Base-by-base conservation (phyloP, 2,797 vertebrate genomes). In the Sebastes minor region DNA sequence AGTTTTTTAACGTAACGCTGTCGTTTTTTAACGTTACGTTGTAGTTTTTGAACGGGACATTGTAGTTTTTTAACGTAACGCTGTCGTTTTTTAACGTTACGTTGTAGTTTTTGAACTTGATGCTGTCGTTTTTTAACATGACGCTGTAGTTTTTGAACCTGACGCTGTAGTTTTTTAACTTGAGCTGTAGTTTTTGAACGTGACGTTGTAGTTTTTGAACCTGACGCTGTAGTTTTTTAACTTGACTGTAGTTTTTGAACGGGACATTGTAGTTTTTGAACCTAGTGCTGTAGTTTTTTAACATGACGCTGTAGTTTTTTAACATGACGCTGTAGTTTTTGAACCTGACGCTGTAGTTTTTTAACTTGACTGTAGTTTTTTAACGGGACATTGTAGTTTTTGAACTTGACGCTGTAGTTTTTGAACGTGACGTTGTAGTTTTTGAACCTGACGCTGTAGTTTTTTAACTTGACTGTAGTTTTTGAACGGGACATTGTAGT, bases 91-190 rank as follows among this genome's bases (percentile, higher is more conserved):
- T 52, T 1, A n/a, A 4, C 3, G 0, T n/a, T 0, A 8, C 1
- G 4, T 0, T 53, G 20, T 53, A 1, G 49, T 53, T 22, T 53
- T n/a, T 52, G 0, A 53, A 53, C 8, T 0, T 53, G n/a, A 13
- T 2, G 0, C 52, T 53, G 18, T 22, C 2, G n/a, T 53, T n/a
- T 53, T n/a, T 33, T 0, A 33, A 10, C 32, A 0, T 1, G 1
- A 33, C 32, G 3, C 0, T 42, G 38, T 16, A 3, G 38, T 18
- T 46, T 6, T 46, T 46, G 0, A 53, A 16, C 4, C 0, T 53
- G n/a, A 22, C 1, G 2, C 8, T 52, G 7, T n/a, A 4, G 18
- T 52, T n/a, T 20, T 20, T 52, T 1, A n/a, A 52, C 3, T 0
- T 52, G 8, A 11, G 0, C 49, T 52, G 16, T n/a, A n/a, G 49